A percentile compares a stretch with the other conserved stretches of the same genome.
These are phyloP conservation scores for Mylabris sibirica DNA, from an alignment of 2,888 invertebrate genomes.

Conservation along the genomic window DNA sequence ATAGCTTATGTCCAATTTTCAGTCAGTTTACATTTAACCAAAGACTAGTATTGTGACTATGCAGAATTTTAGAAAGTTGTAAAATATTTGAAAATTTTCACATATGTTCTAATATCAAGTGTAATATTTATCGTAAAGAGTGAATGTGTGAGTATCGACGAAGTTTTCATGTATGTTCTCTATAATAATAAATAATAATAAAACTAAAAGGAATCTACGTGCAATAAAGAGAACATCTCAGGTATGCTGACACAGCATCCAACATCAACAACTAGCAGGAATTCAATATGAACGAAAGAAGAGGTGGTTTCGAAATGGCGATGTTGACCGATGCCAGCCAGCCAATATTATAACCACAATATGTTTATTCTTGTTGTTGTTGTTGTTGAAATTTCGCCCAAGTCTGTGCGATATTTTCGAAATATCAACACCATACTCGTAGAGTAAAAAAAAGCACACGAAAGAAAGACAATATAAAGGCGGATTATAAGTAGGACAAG, in stretches of 20 bases:
- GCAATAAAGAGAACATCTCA: constrained; percentile 5
- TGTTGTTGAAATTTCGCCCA: constrained; percentile 1
- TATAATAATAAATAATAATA: no score
- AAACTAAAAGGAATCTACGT: background rate
- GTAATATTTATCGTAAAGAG: background rate
- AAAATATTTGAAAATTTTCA: background rate
- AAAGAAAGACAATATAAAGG: background rate
- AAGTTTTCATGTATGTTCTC: background rate
- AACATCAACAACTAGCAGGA: constrained; percentile 7
- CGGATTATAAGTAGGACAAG: constrained; percentile 5
- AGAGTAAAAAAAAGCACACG: background rate
- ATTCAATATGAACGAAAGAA: background rate
- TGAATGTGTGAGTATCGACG: background rate
- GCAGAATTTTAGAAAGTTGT: background rate
- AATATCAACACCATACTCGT: background rate
- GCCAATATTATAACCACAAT: background rate
- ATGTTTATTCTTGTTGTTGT: background rate
- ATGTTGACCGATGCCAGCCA: background rate
- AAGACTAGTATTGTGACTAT: constrained; percentile 12
- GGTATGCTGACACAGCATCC: constrained; percentile 1
- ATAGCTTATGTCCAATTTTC: constrained; percentile 23
- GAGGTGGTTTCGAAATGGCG: constrained; percentile 3
- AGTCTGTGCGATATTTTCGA: background rate
- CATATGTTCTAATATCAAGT: background rate
- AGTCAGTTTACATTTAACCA: constrained; percentile 31